Evolutionary conservation across 2,797 vertebrate genomes (phyloP).

Genomic region (Macroramphosus scolopax): DNA sequence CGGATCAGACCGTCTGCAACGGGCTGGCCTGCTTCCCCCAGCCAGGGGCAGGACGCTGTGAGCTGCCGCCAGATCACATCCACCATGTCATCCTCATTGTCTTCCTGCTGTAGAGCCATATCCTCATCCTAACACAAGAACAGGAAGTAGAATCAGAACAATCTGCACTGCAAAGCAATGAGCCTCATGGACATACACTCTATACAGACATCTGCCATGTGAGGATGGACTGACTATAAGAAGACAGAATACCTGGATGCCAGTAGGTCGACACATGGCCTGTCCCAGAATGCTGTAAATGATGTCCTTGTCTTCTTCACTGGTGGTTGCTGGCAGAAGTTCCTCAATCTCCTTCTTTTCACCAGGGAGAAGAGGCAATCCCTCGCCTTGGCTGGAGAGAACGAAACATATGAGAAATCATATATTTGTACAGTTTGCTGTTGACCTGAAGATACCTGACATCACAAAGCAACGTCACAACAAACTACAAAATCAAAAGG

Average conservation of each 20-base stretch:
- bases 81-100: constrained; percentile 94
- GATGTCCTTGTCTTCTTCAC: constrained; percentile 89
- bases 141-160: constrained; percentile 2
- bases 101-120: constrained; percentile 93
- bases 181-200: too few species aligned
- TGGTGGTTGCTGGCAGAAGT: constrained; percentile 85
- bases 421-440: too few species aligned
- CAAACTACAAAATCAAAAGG: not conserved
- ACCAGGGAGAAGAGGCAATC: constrained; percentile 87
- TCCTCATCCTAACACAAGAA: constrained; percentile 87
- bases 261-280: constrained; percentile 94
- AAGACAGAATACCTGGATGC: constrained; percentile 85
- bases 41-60: constrained; percentile 89
- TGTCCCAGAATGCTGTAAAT: constrained; percentile 97
- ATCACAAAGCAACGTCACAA: not conserved
- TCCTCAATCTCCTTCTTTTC: constrained; percentile 93
- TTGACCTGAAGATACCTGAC: too few species aligned
- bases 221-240: too few species aligned
- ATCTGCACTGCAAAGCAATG: not conserved
- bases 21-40: constrained; percentile 86
- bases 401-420: not conserved
- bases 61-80: constrained; percentile 96
- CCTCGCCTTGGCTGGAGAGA: constrained; percentile 90
- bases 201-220: too few species aligned
- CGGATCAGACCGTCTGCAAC: constrained; percentile 91